Evolutionary conservation across 23 tunicate species (phyloP).

Genomic region (Styela plicata): DNA sequence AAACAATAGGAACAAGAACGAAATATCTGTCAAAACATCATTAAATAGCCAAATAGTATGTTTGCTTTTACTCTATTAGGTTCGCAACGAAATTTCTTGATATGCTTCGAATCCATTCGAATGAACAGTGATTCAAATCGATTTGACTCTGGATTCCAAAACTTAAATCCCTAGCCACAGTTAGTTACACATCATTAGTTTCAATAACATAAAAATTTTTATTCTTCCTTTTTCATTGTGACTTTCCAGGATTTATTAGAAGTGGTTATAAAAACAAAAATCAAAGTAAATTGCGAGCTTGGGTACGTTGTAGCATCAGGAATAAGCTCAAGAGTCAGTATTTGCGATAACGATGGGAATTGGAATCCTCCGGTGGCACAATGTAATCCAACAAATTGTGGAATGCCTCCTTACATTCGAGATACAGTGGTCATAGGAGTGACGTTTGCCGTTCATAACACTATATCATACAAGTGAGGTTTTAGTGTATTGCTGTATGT

Average conservation of each 20-base stretch:
- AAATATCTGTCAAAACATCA: too few relatives aligned
- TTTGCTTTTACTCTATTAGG: too few relatives aligned
- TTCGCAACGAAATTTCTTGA: too few relatives aligned
- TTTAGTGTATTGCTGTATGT: neutral
- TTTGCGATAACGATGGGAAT: slow-evolving; percentile 41
- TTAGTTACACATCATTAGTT: too few relatives aligned
- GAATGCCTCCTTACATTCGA: slow-evolving; percentile 42
- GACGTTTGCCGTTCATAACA: slow-evolving; percentile 41
- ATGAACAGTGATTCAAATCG: too few relatives aligned
- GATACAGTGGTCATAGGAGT: slow-evolving; percentile 42
- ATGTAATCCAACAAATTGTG: slow-evolving; percentile 50
- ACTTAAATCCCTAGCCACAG: too few relatives aligned
- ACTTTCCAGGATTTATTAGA: slow-evolving; percentile 7
- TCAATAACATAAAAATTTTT: too few relatives aligned
- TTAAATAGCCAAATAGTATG: too few relatives aligned
- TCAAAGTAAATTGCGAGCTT: slow-evolving; percentile 35
- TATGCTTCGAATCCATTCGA: too few relatives aligned
- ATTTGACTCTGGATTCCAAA: too few relatives aligned
- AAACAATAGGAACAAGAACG: too few relatives aligned
- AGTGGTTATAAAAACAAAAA: slow-evolving; percentile 27
- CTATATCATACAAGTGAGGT: slow-evolving; percentile 53
- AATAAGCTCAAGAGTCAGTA: slow-evolving; percentile 23
- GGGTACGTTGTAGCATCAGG: slow-evolving; percentile 49
- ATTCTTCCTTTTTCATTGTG: too few relatives aligned
- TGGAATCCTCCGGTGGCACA: slow-evolving; percentile 64